phyloP scores from a whole-genome alignment of 2,113 vertebrate genomes.

The Dipodomys merriami region DNA sequence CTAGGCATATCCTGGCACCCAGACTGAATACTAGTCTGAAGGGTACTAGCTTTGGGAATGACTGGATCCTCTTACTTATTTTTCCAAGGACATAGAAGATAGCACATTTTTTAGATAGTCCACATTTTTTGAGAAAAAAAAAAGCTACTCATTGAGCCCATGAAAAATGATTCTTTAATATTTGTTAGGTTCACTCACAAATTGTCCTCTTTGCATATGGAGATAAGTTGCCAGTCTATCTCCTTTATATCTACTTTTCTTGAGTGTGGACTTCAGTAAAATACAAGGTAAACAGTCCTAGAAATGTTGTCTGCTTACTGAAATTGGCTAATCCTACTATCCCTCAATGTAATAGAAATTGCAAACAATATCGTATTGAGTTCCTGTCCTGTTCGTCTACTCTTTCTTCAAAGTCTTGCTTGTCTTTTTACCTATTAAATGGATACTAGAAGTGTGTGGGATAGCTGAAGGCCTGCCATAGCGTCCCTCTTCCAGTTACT shows the following conservation, averaged over 20 bases:
- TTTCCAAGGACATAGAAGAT: background rate
- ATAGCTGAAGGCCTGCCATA: background rate
- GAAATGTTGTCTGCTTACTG: background rate
- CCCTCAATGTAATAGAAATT: background rate
- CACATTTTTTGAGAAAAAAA: background rate
- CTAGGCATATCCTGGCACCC: no score
- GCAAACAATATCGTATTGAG: background rate
- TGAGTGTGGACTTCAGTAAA: background rate
- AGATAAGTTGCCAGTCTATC: background rate
- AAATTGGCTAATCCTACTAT: background rate
- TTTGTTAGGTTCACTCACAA: background rate
- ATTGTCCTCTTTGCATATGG: background rate
- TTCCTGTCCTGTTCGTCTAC: background rate
- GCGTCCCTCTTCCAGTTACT: background rate
- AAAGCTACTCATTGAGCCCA: background rate
- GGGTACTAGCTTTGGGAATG: background rate
- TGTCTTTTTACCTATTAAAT: background rate
- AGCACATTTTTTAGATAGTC: background rate
- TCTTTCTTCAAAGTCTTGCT: background rate
- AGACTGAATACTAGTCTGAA: background rate
- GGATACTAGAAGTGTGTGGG: background rate
- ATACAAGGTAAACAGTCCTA: background rate
- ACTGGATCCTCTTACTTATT: no score
- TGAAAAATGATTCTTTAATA: background rate
- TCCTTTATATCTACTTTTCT: background rate